A percentile compares a stretch with the other conserved stretches of the same genome.
Evolutionary conservation across 1,140 invertebrate genomes (phyloP).

Genomic region (Tachypleus tridentatus): DNA sequence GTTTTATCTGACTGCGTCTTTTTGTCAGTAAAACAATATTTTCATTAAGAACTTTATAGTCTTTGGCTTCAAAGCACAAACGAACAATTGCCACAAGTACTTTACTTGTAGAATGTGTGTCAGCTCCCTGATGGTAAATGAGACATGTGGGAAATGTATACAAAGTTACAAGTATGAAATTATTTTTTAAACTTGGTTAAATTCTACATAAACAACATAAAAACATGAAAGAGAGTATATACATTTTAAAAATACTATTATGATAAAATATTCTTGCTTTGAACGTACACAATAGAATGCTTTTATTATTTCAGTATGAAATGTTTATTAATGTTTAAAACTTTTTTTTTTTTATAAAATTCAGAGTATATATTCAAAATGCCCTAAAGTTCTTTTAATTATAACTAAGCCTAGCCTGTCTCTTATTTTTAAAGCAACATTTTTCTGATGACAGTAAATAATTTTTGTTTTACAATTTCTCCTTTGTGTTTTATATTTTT

Average conservation of each 20-base stretch:
- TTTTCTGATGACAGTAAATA: too few species aligned
- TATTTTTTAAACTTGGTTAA: too few species aligned
- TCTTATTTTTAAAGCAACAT: too few species aligned
- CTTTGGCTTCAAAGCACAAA: constrained; percentile 84
- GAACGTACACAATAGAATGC: too few species aligned
- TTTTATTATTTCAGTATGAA: constrained; percentile 1
- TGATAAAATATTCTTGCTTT: too few species aligned
- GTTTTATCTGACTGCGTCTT: constrained; percentile 87
- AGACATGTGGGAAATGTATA: too few species aligned
- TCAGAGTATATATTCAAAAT: not conserved
- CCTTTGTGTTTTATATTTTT: too few species aligned
- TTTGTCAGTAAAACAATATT: constrained; percentile 85
- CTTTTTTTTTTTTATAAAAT: not conserved
- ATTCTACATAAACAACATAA: not conserved
- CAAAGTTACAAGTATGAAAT: too few species aligned
- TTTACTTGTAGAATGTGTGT: constrained; percentile 86
- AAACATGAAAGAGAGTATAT: not conserved
- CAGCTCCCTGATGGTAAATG: constrained; percentile 53
- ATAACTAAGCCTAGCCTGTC: too few species aligned
- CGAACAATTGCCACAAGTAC: constrained; percentile 90
- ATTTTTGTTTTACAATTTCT: too few species aligned
- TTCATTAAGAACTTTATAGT: constrained; percentile 88
- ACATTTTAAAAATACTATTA: not conserved
- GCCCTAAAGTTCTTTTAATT: too few species aligned
- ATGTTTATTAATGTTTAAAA: not conserved